These are phyloP conservation scores for Napeogenes inachia DNA, from an alignment of 2,888 invertebrate species.

Conservation along the genomic window DNA sequence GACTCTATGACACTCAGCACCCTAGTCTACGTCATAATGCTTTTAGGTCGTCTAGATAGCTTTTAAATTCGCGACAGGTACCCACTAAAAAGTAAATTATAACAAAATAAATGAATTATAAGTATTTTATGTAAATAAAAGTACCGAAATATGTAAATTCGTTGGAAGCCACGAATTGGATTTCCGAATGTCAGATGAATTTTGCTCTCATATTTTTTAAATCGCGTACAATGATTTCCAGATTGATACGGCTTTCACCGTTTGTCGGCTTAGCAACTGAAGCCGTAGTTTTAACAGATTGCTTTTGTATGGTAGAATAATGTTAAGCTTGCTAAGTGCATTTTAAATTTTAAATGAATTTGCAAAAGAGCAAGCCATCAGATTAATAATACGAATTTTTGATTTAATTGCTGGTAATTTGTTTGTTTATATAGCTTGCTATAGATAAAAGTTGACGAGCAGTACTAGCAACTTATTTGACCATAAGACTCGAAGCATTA, in stretches of 20 bases:
- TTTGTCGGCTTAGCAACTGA: slow-evolving; percentile 5
- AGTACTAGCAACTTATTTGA: too few relatives aligned
- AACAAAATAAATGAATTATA: slow-evolving; percentile 5
- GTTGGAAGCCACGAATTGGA: slow-evolving; percentile 1
- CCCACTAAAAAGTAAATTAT: neutral
- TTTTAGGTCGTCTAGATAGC: slow-evolving; percentile 17
- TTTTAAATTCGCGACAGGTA: slow-evolving; percentile 19
- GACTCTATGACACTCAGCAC: slow-evolving; percentile 23
- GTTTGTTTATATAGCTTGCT: too few relatives aligned
- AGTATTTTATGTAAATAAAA: neutral
- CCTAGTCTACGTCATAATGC: slow-evolving; percentile 20
- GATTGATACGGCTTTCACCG: slow-evolving; percentile 1
- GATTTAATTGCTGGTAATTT: too few relatives aligned
- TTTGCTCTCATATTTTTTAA: slow-evolving; percentile 1
- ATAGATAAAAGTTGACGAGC: too few relatives aligned
- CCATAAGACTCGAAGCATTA: too few relatives aligned
- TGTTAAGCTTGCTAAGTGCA: neutral
- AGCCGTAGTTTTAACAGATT: slow-evolving; percentile 4
- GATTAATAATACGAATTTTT: too few relatives aligned
- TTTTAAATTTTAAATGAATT: neutral
- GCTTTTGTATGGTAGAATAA: neutral
- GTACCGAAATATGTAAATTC: neutral
- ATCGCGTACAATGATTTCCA: slow-evolving; percentile 1
- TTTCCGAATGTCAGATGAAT: slow-evolving; percentile 1
- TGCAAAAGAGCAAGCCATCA: neutral